These are phyloP conservation scores for Fukomys damarensis DNA, from an alignment of 2,113 vertebrate species.

Conservation along the genomic window DNA sequence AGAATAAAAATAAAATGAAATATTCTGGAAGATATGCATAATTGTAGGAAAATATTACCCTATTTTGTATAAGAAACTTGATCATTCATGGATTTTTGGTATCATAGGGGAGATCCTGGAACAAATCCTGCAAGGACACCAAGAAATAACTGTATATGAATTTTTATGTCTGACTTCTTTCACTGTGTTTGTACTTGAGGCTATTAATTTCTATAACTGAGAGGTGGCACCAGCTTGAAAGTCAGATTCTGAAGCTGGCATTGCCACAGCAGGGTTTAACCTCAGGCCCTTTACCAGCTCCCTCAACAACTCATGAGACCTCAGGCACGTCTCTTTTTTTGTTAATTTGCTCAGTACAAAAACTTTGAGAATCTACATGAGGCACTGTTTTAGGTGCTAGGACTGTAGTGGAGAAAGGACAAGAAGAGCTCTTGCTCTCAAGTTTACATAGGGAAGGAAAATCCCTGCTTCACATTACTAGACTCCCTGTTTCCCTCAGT, in stretches of 20 bases:
- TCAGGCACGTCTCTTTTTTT: not conserved
- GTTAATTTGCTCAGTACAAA: not conserved
- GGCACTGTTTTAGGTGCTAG: not conserved
- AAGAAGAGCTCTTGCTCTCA: not conserved
- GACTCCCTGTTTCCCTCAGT: not conserved
- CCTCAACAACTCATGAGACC: not conserved
- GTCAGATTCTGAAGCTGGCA: not conserved
- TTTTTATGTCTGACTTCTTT: conserved; percentile 2
- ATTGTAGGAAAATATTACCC: not conserved
- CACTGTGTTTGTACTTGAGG: not conserved
- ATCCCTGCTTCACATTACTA: not conserved
- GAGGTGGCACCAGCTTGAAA: not conserved
- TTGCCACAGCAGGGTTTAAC: not conserved
- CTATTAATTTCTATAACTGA: not conserved
- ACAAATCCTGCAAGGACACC: not conserved
- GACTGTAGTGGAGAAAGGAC: not conserved
- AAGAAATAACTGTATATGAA: not conserved
- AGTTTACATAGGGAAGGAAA: not conserved
- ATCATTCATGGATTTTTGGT: not conserved
- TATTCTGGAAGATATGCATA: not conserved
- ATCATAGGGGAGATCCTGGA: not conserved
- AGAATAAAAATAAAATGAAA: too few species aligned
- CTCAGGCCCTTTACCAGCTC: not conserved
- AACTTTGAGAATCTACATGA: not conserved
- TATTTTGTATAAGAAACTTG: not conserved